Evolutionary conservation across 2,888 invertebrate species (phyloP), one percentile per base, ranked within the genome.

Genomic region (Leptopilina syphax): DNA sequence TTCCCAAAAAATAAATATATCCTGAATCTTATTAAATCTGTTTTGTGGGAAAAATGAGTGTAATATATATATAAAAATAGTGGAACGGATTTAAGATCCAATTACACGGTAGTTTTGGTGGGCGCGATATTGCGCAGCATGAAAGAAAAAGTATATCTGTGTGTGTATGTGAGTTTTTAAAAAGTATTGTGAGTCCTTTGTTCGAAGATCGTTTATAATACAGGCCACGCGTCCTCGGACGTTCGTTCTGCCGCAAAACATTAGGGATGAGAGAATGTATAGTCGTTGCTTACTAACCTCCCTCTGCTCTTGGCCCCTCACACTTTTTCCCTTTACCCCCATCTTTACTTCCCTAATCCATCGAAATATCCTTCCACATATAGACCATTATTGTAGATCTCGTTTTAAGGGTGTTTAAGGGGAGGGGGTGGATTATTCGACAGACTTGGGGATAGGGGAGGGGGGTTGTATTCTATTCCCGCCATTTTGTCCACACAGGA

Each of bases 401-500:
- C 50, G 50, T 50, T 50, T 50, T 50, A 50, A 12, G 50, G 50
- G 50, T 50, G 10, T 34, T 34, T 10, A 50, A 10, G 50, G 3
- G 10, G 12, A 50, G 50, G 50, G 50, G 50, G 44, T 44, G 44
- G 44, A 44, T 12, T 50, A 50, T 50, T 9, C 12, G 50, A 0
- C 34, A 4, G 34, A 34, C 34, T 34, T 34, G 50, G 65, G 65
- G 73, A 63, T 73, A 57, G 41, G 80, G 80, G 78, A 73, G 79
- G 84, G 81, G 70, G 82, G 47, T 66, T 7, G 6, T 18, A 81
- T 78, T 84, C 86, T 68, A 78, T 77, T 57, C 78, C 12, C 65
- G 77, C 82, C 81, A 85, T 85, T 87, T 63, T 63, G 63, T 87
- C 81, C 85, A 85, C 85, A 86, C 85, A 81, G 85, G 85, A 87